A percentile compares a stretch with the other conserved stretches of the same genome.
Conservation (phyloP, 2,888 invertebrate species). For the Temnothorax ravouxi region DNA sequence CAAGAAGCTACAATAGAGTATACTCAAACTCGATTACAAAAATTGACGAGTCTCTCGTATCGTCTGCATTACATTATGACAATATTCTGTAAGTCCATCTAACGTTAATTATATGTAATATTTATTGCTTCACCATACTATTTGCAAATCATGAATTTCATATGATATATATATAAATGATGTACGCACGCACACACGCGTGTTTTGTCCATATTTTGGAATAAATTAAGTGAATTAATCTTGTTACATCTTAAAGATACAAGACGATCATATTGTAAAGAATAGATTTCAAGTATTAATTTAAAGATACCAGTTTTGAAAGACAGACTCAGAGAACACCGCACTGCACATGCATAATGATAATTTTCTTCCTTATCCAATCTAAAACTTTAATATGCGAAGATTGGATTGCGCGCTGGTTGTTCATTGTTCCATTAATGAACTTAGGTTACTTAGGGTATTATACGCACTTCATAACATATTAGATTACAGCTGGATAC, state of each 20-base stretch:
- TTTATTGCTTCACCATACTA: conserved; percentile 2
- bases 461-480: conserved; percentile 14
- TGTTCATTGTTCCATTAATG: conserved; percentile 30
- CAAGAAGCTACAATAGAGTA: conserved; percentile 27
- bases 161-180: not conserved
- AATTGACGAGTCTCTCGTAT: conserved; percentile 34
- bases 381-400: conserved; percentile 20
- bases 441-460: conserved; percentile 2
- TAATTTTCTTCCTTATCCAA: not conserved
- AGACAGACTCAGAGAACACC: conserved; percentile 40
- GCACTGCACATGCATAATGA: conserved; percentile 15
- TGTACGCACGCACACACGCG: not conserved
- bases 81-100: conserved; percentile 39
- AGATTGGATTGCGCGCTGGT: conserved; percentile 7
- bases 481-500: conserved; percentile 35
- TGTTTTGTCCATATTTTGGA: conserved; percentile 17
- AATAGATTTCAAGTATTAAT: not conserved
- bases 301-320: not conserved
- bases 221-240: conserved; percentile 9
- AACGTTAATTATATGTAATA: conserved; percentile 5
- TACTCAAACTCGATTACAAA: conserved; percentile 44
- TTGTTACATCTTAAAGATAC: not conserved
- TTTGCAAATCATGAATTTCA: conserved; percentile 27
- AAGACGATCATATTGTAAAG: not conserved
- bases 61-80: conserved; percentile 15